A percentile compares a stretch with the other conserved stretches of the same genome.
Evolutionary conservation across 2,888 invertebrate species (phyloP).

Genomic region (Psococerastis gibbosa): DNA sequence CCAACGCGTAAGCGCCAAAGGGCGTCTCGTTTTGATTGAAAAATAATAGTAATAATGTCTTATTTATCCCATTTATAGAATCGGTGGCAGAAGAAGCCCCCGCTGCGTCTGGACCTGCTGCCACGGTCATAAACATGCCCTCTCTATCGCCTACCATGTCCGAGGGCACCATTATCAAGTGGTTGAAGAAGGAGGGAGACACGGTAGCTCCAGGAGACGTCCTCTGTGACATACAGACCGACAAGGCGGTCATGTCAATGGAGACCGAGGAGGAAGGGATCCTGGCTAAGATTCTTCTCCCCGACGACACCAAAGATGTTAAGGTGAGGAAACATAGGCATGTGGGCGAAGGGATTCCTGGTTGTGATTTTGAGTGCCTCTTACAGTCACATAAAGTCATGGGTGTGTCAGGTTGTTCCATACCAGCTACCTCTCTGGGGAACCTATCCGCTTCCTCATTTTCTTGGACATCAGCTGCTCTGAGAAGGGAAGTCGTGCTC

Average conservation of each 20-base stretch:
- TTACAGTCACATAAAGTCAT: too few species aligned
- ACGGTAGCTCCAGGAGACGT: conserved; percentile 35
- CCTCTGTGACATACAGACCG: conserved; percentile 43
- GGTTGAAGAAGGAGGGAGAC: conserved; percentile 37
- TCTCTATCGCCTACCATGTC: conserved; percentile 43
- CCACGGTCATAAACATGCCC: conserved; percentile 31
- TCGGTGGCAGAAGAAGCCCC: conserved; percentile 15
- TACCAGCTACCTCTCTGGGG: too few species aligned
- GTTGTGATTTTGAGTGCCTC: too few species aligned
- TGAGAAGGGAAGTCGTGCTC: too few species aligned
- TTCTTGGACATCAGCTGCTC: too few species aligned
- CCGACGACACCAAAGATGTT: conserved; percentile 30
- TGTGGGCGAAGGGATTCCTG: too few species aligned
- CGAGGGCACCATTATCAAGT: conserved; percentile 35
- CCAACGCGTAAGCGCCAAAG: too few species aligned
- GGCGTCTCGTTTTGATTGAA: too few species aligned
- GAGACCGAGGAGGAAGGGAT: conserved; percentile 40
- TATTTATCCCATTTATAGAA: too few species aligned
- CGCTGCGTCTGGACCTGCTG: conserved; percentile 16
- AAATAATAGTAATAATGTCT: too few species aligned
- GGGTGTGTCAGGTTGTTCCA: too few species aligned
- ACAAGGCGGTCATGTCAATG: conserved; percentile 40
- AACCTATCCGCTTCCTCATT: too few species aligned
- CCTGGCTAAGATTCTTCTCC: conserved; percentile 36
- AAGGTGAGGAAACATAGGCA: conserved; percentile 17